Percentiles rank a stretch among this genome's conserved stretches.
Evolutionary conservation across 1,140 invertebrate species (phyloP).

Genomic region (Heterodera carotae): DNA sequence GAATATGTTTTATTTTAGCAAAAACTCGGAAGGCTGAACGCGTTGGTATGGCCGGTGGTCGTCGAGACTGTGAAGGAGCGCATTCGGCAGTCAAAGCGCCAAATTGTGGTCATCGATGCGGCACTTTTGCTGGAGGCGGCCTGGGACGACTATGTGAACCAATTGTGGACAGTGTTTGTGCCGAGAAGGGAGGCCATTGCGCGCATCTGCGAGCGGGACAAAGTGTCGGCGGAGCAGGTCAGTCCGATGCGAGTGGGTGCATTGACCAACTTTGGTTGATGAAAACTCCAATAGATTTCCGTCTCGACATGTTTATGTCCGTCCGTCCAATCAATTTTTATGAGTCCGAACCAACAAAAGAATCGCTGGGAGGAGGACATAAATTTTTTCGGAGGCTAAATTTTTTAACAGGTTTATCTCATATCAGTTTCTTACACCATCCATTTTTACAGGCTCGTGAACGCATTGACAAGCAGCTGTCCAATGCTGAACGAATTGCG

Average conservation of each 20-base stretch:
- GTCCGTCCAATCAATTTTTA: too few relatives aligned
- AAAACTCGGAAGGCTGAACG: slow-evolving; percentile 78
- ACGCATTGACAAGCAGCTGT: slow-evolving; percentile 77
- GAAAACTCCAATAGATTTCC: too few relatives aligned
- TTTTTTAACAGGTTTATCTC: too few relatives aligned
- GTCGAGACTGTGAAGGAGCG: slow-evolving; percentile 72
- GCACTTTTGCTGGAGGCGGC: slow-evolving; percentile 84
- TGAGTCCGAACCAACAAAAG: too few relatives aligned
- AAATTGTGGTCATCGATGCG: slow-evolving; percentile 85
- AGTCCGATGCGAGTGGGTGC: slow-evolving; percentile 24
- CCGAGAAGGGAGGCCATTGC: slow-evolving; percentile 79
- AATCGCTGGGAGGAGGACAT: too few relatives aligned
- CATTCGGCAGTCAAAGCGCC: slow-evolving; percentile 68
- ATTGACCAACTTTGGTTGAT: too few relatives aligned
- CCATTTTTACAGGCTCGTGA: slow-evolving; percentile 71
- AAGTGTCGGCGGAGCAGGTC: slow-evolving; percentile 72
- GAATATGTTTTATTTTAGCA: slow-evolving; percentile 69
- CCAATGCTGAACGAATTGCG: slow-evolving; percentile 77
- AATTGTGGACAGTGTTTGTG: slow-evolving; percentile 87
- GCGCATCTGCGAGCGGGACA: slow-evolving; percentile 78
- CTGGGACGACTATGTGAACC: slow-evolving; percentile 82
- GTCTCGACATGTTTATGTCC: too few relatives aligned
- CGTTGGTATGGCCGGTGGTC: slow-evolving; percentile 87
- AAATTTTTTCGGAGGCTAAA: too few relatives aligned
- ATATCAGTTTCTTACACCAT: too few relatives aligned